Percentiles rank a stretch among this genome's conserved stretches.
Evolutionary conservation across 1,140 invertebrate species (phyloP).

Genomic region (Brachionus plicatilis): DNA sequence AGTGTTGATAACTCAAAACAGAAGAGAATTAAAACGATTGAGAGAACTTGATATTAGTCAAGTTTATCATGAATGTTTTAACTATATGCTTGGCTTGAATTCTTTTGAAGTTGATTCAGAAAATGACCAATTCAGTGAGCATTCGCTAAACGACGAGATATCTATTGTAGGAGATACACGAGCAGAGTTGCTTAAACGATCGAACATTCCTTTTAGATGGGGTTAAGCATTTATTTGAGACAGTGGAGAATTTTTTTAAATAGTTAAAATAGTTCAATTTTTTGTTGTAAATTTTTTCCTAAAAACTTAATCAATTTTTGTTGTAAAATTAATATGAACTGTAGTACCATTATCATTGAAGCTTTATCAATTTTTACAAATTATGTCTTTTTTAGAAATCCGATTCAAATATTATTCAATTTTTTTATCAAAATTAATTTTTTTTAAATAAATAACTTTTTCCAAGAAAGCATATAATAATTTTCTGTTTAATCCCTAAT

Average conservation of each 20-base stretch:
- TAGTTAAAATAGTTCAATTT: neutral
- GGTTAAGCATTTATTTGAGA: neutral
- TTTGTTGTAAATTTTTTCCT: neutral
- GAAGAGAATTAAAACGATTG: neutral
- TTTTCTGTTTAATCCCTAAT: no score
- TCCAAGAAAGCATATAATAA: neutral
- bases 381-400: neutral
- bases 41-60: neutral
- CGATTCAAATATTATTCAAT: neutral
- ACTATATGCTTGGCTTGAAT: neutral
- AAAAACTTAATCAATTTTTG: neutral
- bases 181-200: neutral
- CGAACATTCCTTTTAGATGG: constrained; percentile 21
- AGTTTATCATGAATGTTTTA: neutral
- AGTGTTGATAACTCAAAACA: neutral
- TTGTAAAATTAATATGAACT: neutral
- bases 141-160: neutral
- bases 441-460: neutral
- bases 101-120: neutral
- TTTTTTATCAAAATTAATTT: neutral
- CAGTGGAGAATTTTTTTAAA: neutral
- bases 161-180: neutral
- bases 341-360: neutral
- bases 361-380: neutral
- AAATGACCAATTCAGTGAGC: neutral